Conservation (phyloP, 1,140 invertebrate species). For the Venturia canescens region DNA sequence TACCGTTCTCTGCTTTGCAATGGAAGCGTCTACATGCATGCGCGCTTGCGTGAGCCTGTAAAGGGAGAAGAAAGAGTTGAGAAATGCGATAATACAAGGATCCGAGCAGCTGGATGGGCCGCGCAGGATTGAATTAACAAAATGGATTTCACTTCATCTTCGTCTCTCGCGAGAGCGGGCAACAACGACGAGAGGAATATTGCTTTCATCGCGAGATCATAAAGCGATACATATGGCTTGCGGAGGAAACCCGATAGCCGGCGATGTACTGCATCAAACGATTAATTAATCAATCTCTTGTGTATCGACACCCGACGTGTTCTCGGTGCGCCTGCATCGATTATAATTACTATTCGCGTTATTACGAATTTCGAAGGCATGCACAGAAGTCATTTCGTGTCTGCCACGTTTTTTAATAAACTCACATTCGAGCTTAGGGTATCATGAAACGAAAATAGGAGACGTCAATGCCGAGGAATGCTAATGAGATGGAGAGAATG, state of each 20-base stretch:
- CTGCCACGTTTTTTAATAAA: no score
- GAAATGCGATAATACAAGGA: constrained; percentile 24
- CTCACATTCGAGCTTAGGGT: no score
- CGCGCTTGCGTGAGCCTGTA: neutral
- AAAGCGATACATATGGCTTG: neutral
- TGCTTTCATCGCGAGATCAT: constrained; percentile 20
- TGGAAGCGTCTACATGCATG: neutral
- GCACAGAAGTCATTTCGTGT: neutral
- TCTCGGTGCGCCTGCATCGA: neutral
- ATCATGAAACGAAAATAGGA: no score
- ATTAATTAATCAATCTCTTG: constrained; percentile 72
- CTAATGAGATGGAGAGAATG: neutral
- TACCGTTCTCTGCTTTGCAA: constrained; percentile 25
- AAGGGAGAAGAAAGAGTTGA: neutral
- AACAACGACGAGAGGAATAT: constrained; percentile 15
- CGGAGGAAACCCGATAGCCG: neutral
- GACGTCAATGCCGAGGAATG: no score
- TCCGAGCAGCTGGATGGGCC: constrained; percentile 7
- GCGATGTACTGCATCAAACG: constrained; percentile 61
- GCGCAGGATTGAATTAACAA: constrained; percentile 47
- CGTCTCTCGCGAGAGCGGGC: constrained; percentile 26
- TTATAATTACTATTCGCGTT: neutral
- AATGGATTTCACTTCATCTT: constrained; percentile 45
- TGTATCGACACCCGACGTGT: constrained; percentile 63
- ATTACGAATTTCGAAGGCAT: neutral